Evolutionary conservation across 2,797 vertebrate species (phyloP).

Genomic region (Sciurus carolinensis): DNA sequence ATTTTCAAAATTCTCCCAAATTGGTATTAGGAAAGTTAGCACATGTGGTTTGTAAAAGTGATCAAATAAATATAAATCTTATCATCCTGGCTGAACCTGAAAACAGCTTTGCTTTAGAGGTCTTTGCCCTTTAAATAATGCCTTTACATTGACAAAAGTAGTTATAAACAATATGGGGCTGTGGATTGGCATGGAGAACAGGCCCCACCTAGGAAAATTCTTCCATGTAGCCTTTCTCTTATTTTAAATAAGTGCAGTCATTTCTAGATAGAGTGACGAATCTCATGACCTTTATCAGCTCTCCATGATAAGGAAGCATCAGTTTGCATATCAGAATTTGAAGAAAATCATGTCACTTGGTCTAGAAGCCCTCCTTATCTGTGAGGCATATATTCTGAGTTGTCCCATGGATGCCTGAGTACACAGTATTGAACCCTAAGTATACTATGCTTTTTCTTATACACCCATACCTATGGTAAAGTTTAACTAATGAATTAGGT

Average conservation of each 20-base stretch:
- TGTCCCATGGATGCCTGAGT: not conserved
- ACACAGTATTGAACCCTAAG: not conserved
- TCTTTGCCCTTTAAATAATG: not conserved
- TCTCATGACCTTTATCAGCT: not conserved
- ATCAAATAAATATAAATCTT: slow-evolving; percentile 63
- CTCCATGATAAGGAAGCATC: slow-evolving; percentile 15
- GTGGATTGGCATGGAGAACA: not conserved
- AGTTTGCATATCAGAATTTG: slow-evolving; percentile 51
- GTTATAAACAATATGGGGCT: not conserved
- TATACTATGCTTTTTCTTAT: not conserved
- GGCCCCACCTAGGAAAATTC: not conserved
- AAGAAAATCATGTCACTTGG: not conserved
- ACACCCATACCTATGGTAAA: not conserved
- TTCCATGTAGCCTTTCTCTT: not conserved
- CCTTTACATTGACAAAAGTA: not conserved
- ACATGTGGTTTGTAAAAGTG: slow-evolving; percentile 54
- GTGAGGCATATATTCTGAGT: not conserved
- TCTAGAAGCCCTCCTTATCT: not conserved
- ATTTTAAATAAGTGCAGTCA: slow-evolving; percentile 16
- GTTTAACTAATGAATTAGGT: not conserved
- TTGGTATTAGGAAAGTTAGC: slow-evolving; percentile 18
- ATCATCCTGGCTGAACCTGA: not conserved
- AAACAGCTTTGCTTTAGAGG: slow-evolving; percentile 2
- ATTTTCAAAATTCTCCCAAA: not conserved
- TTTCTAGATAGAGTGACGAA: slow-evolving; percentile 33